Evolutionary conservation across 2,113 vertebrate genomes (phyloP), one percentile per base, ranked within the genome.

Genomic region (Gobio gobio): DNA sequence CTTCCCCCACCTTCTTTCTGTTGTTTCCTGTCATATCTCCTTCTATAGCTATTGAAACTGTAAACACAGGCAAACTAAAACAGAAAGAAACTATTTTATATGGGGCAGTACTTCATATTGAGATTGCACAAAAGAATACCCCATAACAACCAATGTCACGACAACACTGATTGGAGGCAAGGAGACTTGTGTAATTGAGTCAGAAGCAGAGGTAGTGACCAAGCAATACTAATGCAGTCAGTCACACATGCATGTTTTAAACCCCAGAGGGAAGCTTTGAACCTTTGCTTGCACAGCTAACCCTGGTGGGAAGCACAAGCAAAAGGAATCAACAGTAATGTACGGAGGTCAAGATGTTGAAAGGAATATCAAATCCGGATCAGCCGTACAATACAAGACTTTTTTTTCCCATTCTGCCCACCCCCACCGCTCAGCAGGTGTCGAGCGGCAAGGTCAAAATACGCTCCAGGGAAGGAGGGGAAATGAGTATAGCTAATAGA

Each of bases 361-460:
- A 68, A 79, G 45, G 36, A 70, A 85, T 43, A 81, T 47, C 24
- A 85, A 66, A 29, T 80, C 20, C 6, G 22, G 49, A 79, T 74
- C 51, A n/a, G 58, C 45, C 18, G 20, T 66, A 66, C 22, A 36
- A 63, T 47, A 43, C 18, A 68, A 68, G 24, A 22, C 20, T 54
- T 29, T 76, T 72, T 14, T 79, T 68, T 29, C 45, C 47, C 22
- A 73, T 82, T 84, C 63, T 10, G 10, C 78, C 26, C 26, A 47
- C 51, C 36, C 78, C 85, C 29, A 76, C 24, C 4, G 16, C 85
- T 87, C 90, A 87, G 49, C 66, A 90, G 90, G 86, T 91, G 87
- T 88, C 78, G 73, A 61, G 77, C 81, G 83, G 88, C 91, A 93
- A 92, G 92, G 92, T 91, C 90, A 87, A 73, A 83, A 85, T 45